Evolutionary conservation across 2,113 vertebrate species (phyloP).

Genomic region (Neoarius graeffei): DNA sequence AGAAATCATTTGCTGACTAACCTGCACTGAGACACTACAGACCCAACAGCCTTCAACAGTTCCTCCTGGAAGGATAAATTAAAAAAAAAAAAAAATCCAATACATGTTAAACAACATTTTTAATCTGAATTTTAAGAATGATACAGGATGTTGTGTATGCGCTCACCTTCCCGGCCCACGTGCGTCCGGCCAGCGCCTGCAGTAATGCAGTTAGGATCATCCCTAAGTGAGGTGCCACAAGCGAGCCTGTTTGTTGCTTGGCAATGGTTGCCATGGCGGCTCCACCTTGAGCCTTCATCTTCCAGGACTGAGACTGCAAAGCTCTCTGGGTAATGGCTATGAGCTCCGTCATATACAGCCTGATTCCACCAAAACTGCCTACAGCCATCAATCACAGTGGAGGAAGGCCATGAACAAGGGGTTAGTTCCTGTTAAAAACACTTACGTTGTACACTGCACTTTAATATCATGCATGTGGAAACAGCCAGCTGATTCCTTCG

Average conservation of each 20-base stretch:
- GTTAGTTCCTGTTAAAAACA: background rate
- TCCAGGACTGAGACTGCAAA: constrained; percentile 96
- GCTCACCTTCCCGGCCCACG: constrained; percentile 93
- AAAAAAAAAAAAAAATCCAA: too few species aligned
- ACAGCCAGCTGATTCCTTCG: background rate
- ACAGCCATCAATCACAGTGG: background rate
- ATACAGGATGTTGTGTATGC: background rate
- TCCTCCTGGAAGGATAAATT: constrained; percentile 80
- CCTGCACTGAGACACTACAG: constrained; percentile 87
- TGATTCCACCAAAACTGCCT: constrained; percentile 94
- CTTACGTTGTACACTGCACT: background rate
- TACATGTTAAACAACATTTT: background rate
- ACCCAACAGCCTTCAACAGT: constrained; percentile 89
- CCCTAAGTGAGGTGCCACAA: constrained; percentile 88
- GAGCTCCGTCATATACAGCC: constrained; percentile 93
- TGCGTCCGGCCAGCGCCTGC: constrained; percentile 89
- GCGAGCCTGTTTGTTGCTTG: constrained; percentile 86
- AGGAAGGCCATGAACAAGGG: background rate
- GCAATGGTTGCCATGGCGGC: constrained; percentile 93
- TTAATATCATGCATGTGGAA: background rate
- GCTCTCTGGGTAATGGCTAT: constrained; percentile 91
- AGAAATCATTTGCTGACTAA: constrained; percentile 54
- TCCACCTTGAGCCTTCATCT: constrained; percentile 98
- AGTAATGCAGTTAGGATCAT: constrained; percentile 86
- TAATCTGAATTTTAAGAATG: background rate